Evolutionary conservation across 1,140 invertebrate genomes (phyloP), one percentile per base, ranked within the genome.

Genomic region (Drosophila kurseongensis): DNA sequence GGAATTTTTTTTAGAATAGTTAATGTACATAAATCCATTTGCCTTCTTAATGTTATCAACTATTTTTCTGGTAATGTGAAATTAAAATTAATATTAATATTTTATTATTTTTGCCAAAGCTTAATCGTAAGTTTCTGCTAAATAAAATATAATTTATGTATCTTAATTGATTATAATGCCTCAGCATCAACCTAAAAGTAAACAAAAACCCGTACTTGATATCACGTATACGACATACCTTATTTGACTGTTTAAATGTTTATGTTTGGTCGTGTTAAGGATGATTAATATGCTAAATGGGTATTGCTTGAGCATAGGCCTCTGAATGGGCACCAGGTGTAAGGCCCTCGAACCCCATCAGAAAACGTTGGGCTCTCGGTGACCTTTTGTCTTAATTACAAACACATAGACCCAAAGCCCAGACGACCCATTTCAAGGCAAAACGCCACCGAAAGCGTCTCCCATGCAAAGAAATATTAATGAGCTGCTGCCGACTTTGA

Each of bases 311-410:
- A 52, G 40, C 44, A 41, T 56, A 35, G 51, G 66, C 41, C 42
- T 18, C 55, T 35, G 65, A 40, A 57, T 69, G 14, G 42, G 23
- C 52, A 71, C 16, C 66, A 72, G 66, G 68, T 72, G 68, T 51
- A 23, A 23, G 27, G 29, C 23, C 57, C 23, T 47, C 38, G 32
- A 27, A 35, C 27, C 67, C 27, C 40, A 13, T 9, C 14, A 10
- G 13, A 45, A 16, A 47, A 13, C 27, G 50, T 16, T 23, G 51
- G 42, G 27, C 18, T 32, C 18, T 23, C 51, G 32, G 52, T 71
- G 67, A 71, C 67, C 67, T 71, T 71, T 71, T 71, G 67, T 71
- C 67, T 71, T 71, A 71, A 71, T 71, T 71, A 71, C 67, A 57
- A 10, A 50, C 42, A 57, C 27, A 42, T 27, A 50, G 18, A 44